Evolutionary conservation across 2,113 vertebrate genomes (phyloP), one percentile per base, ranked within the genome.

Genomic region (Hylia prasina): DNA sequence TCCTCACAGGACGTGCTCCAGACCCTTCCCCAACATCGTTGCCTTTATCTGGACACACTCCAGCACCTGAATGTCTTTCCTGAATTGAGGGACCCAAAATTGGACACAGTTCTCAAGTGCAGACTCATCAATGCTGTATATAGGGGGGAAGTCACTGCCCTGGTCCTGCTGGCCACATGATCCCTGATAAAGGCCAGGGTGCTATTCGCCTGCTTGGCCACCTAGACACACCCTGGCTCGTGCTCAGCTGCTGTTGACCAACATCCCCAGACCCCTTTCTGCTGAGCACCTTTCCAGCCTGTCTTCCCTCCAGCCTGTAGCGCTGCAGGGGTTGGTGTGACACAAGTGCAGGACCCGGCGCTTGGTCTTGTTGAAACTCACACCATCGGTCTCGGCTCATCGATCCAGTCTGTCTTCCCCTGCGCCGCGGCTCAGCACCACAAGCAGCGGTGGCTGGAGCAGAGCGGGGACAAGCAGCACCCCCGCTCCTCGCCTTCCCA

Each of bases 1-100:
- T 66, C 28, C 45, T 28, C 19, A n/a, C 19, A 21, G 37, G 23
- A 14, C 9, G 44, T 2, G 15, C 6, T 51, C 37, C 87, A 21
- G 33, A 39, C 23, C 18, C 8, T 51, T 44, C 60, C 13, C 11
- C 53, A 20, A 23, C 22, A 3, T 10, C 2, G 0, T 2, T 28
- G 10, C 19, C 10, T 17, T 58, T n/a, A 18, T 40, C 45, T 45
- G 28, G 45, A 53, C 19, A 8, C 4, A 1, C 33, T 82, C 39
- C 37, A 45, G 69, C 37, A 23, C 33, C 23, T 44, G 8, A 45
- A 6, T 73, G 37, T 47, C 6, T 30, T 82, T 75, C 45, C 39
- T 39, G n/a, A 54, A 35, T 0, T 14, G 78, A 35, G 30, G 3
- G 47, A 33, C 40, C n/a, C 40, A 68, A 45, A 68, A 15, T 1